Evolutionary conservation across 2,888 invertebrate genomes (phyloP), one percentile per base, ranked within the genome.

Genomic region (Euproctis similis): DNA sequence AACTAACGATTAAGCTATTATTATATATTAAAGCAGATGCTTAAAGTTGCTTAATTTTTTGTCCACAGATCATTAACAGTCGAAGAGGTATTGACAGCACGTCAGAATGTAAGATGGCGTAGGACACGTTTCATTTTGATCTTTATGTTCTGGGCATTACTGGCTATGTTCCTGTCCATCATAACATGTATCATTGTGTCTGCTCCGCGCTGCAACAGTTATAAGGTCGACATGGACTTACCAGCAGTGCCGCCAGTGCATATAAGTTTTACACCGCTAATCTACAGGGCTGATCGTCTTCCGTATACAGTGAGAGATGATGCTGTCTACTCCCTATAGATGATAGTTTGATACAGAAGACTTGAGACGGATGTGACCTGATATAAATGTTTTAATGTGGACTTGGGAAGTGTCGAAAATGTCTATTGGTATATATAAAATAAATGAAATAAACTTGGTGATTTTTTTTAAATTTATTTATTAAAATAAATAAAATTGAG

Each of bases 91-190:
- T 38, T 75, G 12, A 59, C 65, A n/a, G 69, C 65, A 8, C 61
- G 63, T 1, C 57, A 75, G 31, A 76, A 87, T 40, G 62, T 72
- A 0, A 72, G 77, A 46, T 88, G 88, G 88, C 70, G 78, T 1
- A 68, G 76, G 1, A 48, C 80, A 1, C 73, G 86, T 0, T 68
- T 75, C 31, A 59, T 72, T 32, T 53, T 86, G 11, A 53, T 85
- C 38, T 46, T 80, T 16, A 59, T 82, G 47, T 85, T 87, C 63
- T 87, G 87, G 85, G 62, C 80, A 1, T 49, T 72, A 16, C 60
- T 88, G 39, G 61, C 75, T 1, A 59, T 82, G 54, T 73, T 82
- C 46, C 69, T 88, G 1, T 59, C 80, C 2, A 59, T 78, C 23
- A 67, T 85, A 12, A 75, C 78, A 2, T 59, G 68, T 17, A 58